phyloP scores from a whole-genome alignment of 1,140 invertebrate genomes.

The Popillia japonica region DNA sequence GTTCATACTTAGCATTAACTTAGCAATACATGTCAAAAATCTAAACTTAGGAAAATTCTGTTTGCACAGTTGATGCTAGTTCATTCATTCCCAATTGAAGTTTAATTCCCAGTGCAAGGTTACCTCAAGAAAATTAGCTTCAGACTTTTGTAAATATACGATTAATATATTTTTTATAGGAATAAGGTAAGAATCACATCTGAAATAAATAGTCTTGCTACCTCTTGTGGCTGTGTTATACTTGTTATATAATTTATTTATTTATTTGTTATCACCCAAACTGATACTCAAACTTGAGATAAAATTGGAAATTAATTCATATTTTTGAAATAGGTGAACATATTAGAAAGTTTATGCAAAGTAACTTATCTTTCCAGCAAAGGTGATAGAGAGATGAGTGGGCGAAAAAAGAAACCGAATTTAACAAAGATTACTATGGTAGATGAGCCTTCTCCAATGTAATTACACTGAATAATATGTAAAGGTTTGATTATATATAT shows the following conservation, averaged over 20 bases:
- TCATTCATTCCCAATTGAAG: not conserved
- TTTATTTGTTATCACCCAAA: not conserved
- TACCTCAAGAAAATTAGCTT: not conserved
- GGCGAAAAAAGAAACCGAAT: conserved; percentile 56
- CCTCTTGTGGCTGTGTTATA: not conserved
- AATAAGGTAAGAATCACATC: not conserved
- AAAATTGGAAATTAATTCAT: not conserved
- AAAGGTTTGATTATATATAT: not conserved
- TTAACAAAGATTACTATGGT: conserved; percentile 62
- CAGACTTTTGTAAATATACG: not conserved
- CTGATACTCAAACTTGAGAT: not conserved
- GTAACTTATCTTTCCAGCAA: not conserved
- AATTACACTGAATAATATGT: conserved; percentile 50
- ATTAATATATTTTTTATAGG: not conserved
- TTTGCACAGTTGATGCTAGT: not conserved
- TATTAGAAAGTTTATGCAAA: not conserved
- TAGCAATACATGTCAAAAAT: too few species aligned
- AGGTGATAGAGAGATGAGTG: conserved; percentile 46
- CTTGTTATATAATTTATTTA: conserved; percentile 3
- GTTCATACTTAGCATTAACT: too few species aligned
- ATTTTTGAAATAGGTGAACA: not conserved
- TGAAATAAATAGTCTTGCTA: too few species aligned
- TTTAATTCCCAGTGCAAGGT: not conserved
- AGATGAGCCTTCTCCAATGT: conserved; percentile 62
- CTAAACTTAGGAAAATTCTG: not conserved